phyloP scores from a whole-genome alignment of 2,113 vertebrate species.

The Benitochromis conjunctus region DNA sequence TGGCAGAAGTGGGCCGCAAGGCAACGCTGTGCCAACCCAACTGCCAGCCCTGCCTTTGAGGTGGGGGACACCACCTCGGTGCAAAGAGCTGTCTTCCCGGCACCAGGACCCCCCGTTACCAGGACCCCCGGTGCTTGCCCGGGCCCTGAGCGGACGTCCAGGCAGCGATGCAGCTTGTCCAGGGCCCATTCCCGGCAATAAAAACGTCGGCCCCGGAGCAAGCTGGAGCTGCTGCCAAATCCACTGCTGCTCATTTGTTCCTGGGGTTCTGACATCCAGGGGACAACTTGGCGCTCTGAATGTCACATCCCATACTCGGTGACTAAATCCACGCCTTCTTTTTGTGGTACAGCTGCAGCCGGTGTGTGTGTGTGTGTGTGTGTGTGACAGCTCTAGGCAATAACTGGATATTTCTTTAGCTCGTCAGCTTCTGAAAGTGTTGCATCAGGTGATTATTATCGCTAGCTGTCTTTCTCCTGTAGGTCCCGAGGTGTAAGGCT shows the following conservation, averaged over 20 bases:
- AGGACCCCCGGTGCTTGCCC: slow-evolving; percentile 61
- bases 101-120: slow-evolving; percentile 73
- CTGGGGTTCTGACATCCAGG: neutral
- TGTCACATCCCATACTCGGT: slow-evolving; percentile 52
- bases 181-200: slow-evolving; percentile 82
- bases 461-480: neutral
- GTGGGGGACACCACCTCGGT: slow-evolving; percentile 73
- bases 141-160: slow-evolving; percentile 51
- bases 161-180: slow-evolving; percentile 71
- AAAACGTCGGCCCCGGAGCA: slow-evolving; percentile 73
- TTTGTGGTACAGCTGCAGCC: neutral
- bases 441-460: slow-evolving; percentile 28
- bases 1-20: slow-evolving; percentile 80
- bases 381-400: neutral
- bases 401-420: neutral
- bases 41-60: slow-evolving; percentile 55
- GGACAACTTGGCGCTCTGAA: neutral
- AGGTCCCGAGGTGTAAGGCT: neutral
- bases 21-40: slow-evolving; percentile 63
- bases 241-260: slow-evolving; percentile 57
- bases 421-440: slow-evolving; percentile 7
- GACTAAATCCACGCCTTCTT: neutral
- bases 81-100: slow-evolving; percentile 78
- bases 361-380: neutral
- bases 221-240: slow-evolving; percentile 52